These are phyloP conservation scores for Centropus unirufus DNA, from an alignment of 2,113 vertebrate genomes.

Conservation along the genomic window DNA sequence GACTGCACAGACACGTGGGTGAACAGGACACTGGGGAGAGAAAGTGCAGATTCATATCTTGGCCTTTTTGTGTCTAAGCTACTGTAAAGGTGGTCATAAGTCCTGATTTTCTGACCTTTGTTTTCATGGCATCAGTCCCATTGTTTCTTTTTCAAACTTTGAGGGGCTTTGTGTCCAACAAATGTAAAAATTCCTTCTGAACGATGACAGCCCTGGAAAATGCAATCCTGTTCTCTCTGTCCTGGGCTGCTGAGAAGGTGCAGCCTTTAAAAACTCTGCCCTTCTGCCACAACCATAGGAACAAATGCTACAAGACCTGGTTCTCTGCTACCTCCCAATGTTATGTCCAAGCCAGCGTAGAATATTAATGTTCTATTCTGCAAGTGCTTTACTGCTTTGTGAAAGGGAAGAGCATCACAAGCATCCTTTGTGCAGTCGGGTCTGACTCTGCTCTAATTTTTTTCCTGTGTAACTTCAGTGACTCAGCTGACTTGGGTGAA, in stretches of 20 bases:
- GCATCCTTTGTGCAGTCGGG: accelerated
- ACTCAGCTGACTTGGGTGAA: not conserved
- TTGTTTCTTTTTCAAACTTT: not conserved
- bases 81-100: not conserved
- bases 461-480: not conserved
- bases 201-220: not conserved
- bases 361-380: not conserved
- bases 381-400: not conserved
- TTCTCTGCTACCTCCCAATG: not conserved
- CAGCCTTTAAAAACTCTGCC: not conserved
- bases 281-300: not conserved
- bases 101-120: not conserved
- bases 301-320: not conserved
- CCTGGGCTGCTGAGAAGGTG: not conserved
- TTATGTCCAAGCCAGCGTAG: not conserved
- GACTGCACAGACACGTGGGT: not conserved
- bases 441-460: not conserved
- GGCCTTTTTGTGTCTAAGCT: not conserved
- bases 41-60: not conserved
- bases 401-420: not conserved
- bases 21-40: not conserved
- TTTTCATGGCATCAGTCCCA: not conserved
- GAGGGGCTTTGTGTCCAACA: not conserved
- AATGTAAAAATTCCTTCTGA: not conserved
- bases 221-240: not conserved